Percentiles rank a stretch among this genome's conserved stretches.
phyloP scores from a whole-genome alignment of 2,113 vertebrate species.

The Aptenodytes patagonicus region DNA sequence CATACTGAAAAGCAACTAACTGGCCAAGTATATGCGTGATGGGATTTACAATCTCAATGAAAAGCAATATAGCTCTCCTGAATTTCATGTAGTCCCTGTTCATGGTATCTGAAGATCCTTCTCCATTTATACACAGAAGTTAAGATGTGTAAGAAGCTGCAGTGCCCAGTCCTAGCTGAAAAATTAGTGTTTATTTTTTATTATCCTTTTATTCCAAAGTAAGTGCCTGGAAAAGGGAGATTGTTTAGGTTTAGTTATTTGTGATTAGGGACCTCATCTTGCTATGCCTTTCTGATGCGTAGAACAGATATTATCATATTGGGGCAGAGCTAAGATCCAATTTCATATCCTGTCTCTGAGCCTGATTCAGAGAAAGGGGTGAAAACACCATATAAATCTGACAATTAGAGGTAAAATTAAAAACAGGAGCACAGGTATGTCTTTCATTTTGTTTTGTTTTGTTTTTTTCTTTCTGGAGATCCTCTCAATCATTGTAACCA shows the following conservation, averaged over 20 bases:
- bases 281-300: background rate
- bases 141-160: background rate
- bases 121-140: background rate
- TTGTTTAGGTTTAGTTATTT: background rate
- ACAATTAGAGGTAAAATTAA: background rate
- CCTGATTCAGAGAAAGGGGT: background rate
- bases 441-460: background rate
- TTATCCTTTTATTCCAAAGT: background rate
- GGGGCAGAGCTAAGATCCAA: background rate
- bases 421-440: background rate
- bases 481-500: background rate
- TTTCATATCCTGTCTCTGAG: background rate
- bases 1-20: background rate
- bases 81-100: background rate
- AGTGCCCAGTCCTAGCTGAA: background rate
- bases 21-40: background rate
- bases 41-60: background rate
- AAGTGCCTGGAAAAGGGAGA: background rate
- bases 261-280: background rate
- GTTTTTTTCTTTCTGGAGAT: background rate
- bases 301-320: background rate
- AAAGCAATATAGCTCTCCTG: background rate
- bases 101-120: background rate
- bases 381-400: background rate
- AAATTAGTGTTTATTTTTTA: background rate